Base-by-base conservation (phyloP, 2,797 vertebrate species). In the Paratrypauchen microcephalus region DNA sequence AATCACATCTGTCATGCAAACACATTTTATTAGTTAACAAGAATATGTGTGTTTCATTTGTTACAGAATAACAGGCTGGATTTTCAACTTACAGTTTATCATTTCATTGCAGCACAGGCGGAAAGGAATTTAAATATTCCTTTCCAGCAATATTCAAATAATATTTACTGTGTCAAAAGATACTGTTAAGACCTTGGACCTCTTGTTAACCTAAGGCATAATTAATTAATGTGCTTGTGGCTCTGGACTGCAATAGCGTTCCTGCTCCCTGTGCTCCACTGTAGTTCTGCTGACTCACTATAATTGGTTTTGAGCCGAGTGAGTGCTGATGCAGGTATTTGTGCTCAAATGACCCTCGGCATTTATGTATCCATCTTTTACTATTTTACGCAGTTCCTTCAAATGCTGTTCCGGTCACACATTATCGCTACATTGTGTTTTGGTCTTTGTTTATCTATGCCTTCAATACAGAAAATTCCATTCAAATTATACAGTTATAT, bases 281-380 rank as follows among this genome's bases (percentile, higher is more conserved):
- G 72, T 86, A 81, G 71, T 36, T 66, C 15, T 79, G 91, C 87
- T 86, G 85, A 88, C 77, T 91, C 90, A 74, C 61, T 88, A 85
- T 70, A 81, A 85, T 68, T 61, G 71, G 64, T 57, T 78, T 71
- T 70, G 41, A 21, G 78, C 81, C 76, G 16, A 24, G 72, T 0
- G 13, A 78, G 74, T 8, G 92, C 90, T 93, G 89, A 89, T 83
- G 74, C 66, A 70, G 77, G 79, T 78, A 80, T 85, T 84, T 84
- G 72, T 76, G 78, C 71, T 74, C 21, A 68, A 83, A 81, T 68
- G 68, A 83, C 83, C 77, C 19, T 66, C 36, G 60, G 81, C 74
- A 69, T 73, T 74, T 80, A 67, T 68, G 36, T 19, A 32, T 24
- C 52, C 15, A 58, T 47, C 16, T 30, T 24, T 58, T 18, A 61